Conservation (phyloP, 2,797 vertebrate species). For the Sebastes oblongus region DNA sequence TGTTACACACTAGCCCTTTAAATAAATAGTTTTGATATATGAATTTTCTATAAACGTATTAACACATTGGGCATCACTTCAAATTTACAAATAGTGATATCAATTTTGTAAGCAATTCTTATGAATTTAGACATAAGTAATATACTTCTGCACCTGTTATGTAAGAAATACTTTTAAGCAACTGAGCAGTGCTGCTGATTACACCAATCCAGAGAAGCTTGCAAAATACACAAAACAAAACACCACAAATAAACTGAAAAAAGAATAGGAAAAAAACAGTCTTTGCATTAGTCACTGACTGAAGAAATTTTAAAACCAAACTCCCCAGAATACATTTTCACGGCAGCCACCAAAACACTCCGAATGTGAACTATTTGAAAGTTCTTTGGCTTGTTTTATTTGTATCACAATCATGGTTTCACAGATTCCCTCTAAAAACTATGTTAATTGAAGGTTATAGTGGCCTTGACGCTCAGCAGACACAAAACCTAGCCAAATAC, state of each 20-base stretch:
- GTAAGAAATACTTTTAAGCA: neutral
- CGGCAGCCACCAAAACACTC: slow-evolving; percentile 23
- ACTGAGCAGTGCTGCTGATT: slow-evolving; percentile 7
- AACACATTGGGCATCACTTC: neutral
- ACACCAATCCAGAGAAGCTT: neutral
- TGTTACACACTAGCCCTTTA: too few species aligned
- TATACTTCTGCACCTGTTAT: neutral
- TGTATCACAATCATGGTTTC: slow-evolving; percentile 76
- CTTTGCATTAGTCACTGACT: neutral
- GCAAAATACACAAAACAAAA: neutral
- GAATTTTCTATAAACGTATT: neutral
- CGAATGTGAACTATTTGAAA: slow-evolving; percentile 68
- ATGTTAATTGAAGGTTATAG: slow-evolving; percentile 80
- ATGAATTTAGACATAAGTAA: neutral
- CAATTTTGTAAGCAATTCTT: neutral
- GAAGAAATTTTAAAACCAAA: slow-evolving; percentile 28
- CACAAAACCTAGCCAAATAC: slow-evolving; percentile 75
- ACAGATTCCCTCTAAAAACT: slow-evolving; percentile 76
- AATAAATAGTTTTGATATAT: neutral
- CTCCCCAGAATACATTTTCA: slow-evolving; percentile 50
- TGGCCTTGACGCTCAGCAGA: slow-evolving; percentile 71
- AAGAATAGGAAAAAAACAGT: neutral
- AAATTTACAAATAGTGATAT: neutral
- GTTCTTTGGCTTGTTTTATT: slow-evolving; percentile 76
- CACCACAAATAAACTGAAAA: neutral